A percentile compares a stretch with the other conserved stretches of the same genome.
Evolutionary conservation across 2,888 invertebrate species (phyloP).

Genomic region (Hoplodrina ambigua): DNA sequence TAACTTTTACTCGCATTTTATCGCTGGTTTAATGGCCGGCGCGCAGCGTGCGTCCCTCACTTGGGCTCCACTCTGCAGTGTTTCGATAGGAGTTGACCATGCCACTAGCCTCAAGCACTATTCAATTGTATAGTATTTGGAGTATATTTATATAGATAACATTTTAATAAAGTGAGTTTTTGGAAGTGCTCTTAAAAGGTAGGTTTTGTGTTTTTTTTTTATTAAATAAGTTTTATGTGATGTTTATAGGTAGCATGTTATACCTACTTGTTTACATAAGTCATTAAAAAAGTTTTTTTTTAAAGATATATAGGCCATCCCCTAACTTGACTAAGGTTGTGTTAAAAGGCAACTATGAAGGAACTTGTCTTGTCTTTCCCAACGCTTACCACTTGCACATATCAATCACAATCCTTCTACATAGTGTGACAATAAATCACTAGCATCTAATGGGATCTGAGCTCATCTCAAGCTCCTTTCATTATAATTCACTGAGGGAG

Average conservation of each 20-base stretch:
- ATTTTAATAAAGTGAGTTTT: slow-evolving; percentile 28
- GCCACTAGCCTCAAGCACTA: slow-evolving; percentile 51
- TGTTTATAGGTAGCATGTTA: neutral
- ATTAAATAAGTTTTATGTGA: neutral
- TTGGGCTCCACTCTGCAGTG: slow-evolving; percentile 57
- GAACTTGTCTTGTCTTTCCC: too few relatives aligned
- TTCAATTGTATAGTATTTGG: slow-evolving; percentile 36
- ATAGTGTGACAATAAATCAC: too few relatives aligned
- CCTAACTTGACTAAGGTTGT: neutral
- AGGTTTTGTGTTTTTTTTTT: slow-evolving; percentile 14
- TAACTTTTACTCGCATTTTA: slow-evolving; percentile 49
- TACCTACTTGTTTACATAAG: too few relatives aligned
- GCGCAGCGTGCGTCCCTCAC: slow-evolving; percentile 47
- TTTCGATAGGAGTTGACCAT: slow-evolving; percentile 54
- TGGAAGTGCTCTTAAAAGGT: slow-evolving; percentile 49
- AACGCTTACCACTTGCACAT: neutral
- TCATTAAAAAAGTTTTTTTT: neutral
- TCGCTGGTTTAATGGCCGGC: slow-evolving; percentile 58
- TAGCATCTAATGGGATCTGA: too few relatives aligned
- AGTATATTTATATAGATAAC: slow-evolving; percentile 38
- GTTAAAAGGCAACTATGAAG: neutral
- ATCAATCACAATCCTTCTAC: neutral
- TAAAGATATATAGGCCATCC: neutral
- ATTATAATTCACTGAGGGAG: too few relatives aligned
- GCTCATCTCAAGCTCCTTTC: too few relatives aligned